A percentile compares a stretch with the other conserved stretches of the same genome.
phyloP scores from a whole-genome alignment of 2,888 invertebrate genomes.

The Andrena hattorfiana region DNA sequence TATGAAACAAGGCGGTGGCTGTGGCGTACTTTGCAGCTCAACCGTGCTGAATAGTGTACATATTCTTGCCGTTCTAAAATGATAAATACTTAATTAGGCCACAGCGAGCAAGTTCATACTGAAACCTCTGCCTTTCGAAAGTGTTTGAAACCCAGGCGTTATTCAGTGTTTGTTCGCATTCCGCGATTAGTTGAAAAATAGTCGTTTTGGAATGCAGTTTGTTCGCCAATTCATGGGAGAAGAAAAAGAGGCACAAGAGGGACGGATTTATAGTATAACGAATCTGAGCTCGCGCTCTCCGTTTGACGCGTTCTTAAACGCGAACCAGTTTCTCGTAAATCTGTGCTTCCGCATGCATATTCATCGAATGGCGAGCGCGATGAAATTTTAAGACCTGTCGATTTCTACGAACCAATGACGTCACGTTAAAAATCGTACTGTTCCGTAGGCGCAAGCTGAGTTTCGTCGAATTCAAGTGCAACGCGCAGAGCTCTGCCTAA shows the following conservation, averaged over 20 bases:
- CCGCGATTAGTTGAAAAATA: neutral
- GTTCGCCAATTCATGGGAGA: neutral
- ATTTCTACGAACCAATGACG: conserved; percentile 34
- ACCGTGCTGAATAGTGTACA: too few species aligned
- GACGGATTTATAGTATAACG: conserved; percentile 41
- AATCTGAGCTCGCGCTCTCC: conserved; percentile 33
- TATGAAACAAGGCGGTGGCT: too few species aligned
- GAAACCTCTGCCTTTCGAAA: neutral
- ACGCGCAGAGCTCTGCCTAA: too few species aligned
- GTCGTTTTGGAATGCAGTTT: conserved; percentile 1
- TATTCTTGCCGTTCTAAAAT: too few species aligned
- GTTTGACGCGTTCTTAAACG: conserved; percentile 46
- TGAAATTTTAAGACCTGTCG: conserved; percentile 41
- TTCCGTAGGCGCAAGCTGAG: conserved; percentile 9
- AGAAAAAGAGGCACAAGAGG: conserved; percentile 14
- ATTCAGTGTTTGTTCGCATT: conserved; percentile 1
- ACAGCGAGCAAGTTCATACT: neutral
- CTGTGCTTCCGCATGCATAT: conserved; percentile 56
- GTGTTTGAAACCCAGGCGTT: too few species aligned
- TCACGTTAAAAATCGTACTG: conserved; percentile 21
- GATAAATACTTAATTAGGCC: neutral
- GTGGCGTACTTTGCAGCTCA: too few species aligned
- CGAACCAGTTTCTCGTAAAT: conserved; percentile 59
- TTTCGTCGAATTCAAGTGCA: neutral
- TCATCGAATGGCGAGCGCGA: conserved; percentile 30